A percentile compares a stretch with the other conserved stretches of the same genome.
Evolutionary conservation across 2,888 invertebrate genomes (phyloP).

Genomic region (Callyntrura guangdongensis): DNA sequence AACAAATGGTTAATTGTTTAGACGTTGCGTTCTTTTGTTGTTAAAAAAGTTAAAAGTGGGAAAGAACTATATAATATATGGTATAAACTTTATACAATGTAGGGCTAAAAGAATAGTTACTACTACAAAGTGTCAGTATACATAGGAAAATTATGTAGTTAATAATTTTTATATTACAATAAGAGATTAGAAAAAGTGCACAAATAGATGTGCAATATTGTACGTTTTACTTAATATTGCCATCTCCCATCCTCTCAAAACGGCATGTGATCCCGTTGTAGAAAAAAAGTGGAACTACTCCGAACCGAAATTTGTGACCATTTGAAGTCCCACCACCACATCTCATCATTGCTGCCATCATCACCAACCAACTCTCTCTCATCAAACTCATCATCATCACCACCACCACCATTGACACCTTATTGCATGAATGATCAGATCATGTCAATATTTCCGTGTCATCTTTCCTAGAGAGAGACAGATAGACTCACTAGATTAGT

Average conservation of each 20-base stretch:
- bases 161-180: background rate
- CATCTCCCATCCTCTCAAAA: slow-evolving; percentile 5
- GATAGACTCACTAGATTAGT: slow-evolving; percentile 76
- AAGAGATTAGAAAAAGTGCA: slow-evolving; percentile 13
- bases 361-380: slow-evolving; percentile 14
- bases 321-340: slow-evolving; percentile 8
- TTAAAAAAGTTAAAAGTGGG: background rate
- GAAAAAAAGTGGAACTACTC: slow-evolving; percentile 11
- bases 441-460: slow-evolving; percentile 3
- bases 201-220: slow-evolving; percentile 40
- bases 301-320: background rate
- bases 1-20: no score
- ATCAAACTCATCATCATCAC: slow-evolving; percentile 32
- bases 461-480: slow-evolving; percentile 46
- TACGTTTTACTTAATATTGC: slow-evolving; percentile 46
- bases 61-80: background rate
- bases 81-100: no score
- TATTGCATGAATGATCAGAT: background rate
- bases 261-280: slow-evolving; percentile 38
- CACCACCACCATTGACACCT: slow-evolving; percentile 34
- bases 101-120: background rate
- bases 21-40: no score
- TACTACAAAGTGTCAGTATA: background rate
- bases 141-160: background rate
- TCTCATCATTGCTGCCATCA: slow-evolving; percentile 17